Base-by-base conservation (phyloP, 2,797 vertebrate genomes). In the Austrolebias charrua region DNA sequence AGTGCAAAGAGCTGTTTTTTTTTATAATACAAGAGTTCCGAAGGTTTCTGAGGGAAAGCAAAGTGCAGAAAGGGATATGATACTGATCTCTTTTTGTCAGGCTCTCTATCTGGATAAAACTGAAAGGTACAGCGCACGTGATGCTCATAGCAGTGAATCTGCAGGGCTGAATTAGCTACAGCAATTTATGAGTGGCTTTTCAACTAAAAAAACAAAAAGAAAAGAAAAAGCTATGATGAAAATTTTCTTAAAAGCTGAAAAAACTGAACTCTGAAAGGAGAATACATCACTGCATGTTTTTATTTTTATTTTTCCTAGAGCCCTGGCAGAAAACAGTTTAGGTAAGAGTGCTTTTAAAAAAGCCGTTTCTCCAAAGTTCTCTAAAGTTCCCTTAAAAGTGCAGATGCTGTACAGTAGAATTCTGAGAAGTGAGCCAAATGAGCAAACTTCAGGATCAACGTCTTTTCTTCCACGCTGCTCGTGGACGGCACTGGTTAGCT, bases 371-470 rank as follows among this genome's bases (percentile, higher is more conserved):
- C 43, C 20, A 56, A 65, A 51, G 33, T 63, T 40, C 52, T 46
- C 43, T 18, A 56, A 65, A 51, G 33, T 15, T 51, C 48, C 48
- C 1, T 5, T n/a, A 3, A 64, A 77, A 75, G 53, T 68, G 60
- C 47, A 65, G 52, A 63, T 28, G 13, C 11, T 53, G 54, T 47
- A 42, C 11, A 55, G 54, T 47, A 42, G 42, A 74, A 72, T 55
- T 2, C 6, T 49, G 57, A 71, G 43, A 66, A 49, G 13, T 69
- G 63, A 75, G 55, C 59, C 38, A 64, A 78, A 80, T 76, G 63
- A 74, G 64, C 48, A 65, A 68, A 61, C 68, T 33, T 45, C 57
- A 45, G 46, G 49, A 68, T 76, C n/a, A 57, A 65, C 59, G 55
- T 54, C 45, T 66, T 12, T 74, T 29, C 42, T n/a, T 51, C 40